These are phyloP conservation scores for Synergus gifuensis DNA, from an alignment of 2,888 invertebrate genomes.

Conservation along the genomic window DNA sequence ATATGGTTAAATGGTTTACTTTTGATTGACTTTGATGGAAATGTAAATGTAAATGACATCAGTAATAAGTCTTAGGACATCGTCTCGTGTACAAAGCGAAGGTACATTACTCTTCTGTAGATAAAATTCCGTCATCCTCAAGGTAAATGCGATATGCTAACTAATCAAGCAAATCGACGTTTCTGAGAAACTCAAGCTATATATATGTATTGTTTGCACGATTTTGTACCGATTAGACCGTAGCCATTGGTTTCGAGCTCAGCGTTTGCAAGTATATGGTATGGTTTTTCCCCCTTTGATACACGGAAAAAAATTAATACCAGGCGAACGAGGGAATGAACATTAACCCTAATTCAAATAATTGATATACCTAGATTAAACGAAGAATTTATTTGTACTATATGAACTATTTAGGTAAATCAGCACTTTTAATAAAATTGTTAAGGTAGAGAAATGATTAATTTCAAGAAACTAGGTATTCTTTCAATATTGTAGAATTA, in stretches of 20 bases:
- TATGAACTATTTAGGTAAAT: no score
- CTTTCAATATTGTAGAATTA: no score
- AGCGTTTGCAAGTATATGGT: slow-evolving; percentile 6
- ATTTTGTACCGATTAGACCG: slow-evolving; percentile 14
- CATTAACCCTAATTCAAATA: no score
- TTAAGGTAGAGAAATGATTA: no score
- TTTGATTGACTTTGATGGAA: background rate
- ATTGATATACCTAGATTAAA: no score
- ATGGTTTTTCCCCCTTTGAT: background rate
- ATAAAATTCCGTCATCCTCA: slow-evolving; percentile 34
- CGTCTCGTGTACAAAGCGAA: slow-evolving; percentile 22
- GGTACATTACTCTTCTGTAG: slow-evolving; percentile 9
- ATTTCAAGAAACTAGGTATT: no score
- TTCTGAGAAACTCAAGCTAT: slow-evolving; percentile 30
- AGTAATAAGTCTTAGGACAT: background rate
- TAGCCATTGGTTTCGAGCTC: background rate
- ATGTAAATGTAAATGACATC: background rate
- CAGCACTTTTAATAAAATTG: no score
- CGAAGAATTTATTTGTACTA: no score
- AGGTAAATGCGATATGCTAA: slow-evolving; percentile 18
- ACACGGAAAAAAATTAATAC: no score
- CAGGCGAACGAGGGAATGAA: no score
- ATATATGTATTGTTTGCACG: slow-evolving; percentile 13
- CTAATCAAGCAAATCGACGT: slow-evolving; percentile 16
- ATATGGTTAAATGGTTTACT: background rate